Evolutionary conservation across 2,113 vertebrate species (phyloP), one percentile per base, ranked within the genome.

Genomic region (Dipodomys stephensi): DNA sequence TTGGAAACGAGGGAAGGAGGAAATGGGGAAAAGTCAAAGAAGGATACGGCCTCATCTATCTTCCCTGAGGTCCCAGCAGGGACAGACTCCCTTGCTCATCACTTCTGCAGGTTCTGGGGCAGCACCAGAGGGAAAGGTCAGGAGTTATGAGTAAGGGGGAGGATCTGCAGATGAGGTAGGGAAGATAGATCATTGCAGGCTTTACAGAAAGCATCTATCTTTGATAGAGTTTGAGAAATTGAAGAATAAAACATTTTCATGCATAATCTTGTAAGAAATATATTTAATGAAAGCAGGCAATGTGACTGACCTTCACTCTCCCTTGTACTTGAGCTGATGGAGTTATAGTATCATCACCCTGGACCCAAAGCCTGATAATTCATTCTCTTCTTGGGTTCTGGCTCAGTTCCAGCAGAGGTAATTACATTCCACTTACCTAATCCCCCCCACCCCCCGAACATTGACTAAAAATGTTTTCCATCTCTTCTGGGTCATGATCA

Each of bases 381-480:
- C n/a, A 67, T 83, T 90, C 76, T 28, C 53, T 91, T 87, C 64
- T 62, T 8, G 57, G 25, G 18, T 76, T 83, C 80, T 88, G 88
- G 62, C n/a, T 1, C 22, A 57, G 4, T 73, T 90, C 74, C 83
- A 89, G 15, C 32, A 19, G 39, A 71, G 12, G 57, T 73, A 62
- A 95, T 96, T 90, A 57, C n/a, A 27, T 46, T 83, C 65, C 85
- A 46, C 72, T 77, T 72, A 71, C 71, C 53, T 57, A 76, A 85
- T 27, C 19, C 71, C 25, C 81, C n/a, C 76, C 67, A 32, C 10
- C 49, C 49, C 49, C 49, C 0, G 62, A 68, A 64, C 1, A 32
- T 80, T 82, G 83, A 64, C 53, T 35, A 90, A 81, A 77, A 64
- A 49, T 88, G 69, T 85, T 93, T 88, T 57, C 23, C 35, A 68